Base-by-base conservation (phyloP, 2,797 vertebrate genomes). In the Clarias fuscus region DNA sequence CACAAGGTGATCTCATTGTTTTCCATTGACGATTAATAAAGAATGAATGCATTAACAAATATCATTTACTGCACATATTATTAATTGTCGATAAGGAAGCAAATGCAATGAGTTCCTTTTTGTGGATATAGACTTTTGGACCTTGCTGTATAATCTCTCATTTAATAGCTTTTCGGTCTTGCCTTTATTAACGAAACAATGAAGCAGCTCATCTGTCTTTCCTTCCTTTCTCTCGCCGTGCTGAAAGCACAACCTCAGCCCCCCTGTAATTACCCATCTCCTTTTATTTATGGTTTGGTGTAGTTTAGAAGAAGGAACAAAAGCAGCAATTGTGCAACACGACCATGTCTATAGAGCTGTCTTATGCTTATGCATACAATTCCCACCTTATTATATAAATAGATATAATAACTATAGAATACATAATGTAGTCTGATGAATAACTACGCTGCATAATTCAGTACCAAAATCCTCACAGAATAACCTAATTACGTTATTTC, bases 271-370 rank as follows among this genome's bases (percentile, higher is more conserved):
- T 85, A 84, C 77, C 77, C 59, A 53, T 80, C 61, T 65, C 24
- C 80, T 65, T 86, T 85, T 77, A 84, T 89, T 82, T 79, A 80
- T 64, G 56, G 53, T 56, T 72, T 61, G 65, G 64, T n/a, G 64
- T 81, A 43, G 24, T 75, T 86, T 68, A 82, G 37, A 88, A 73
- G 59, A 68, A 48, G 4, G 76, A 58, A 88, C 70, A 90, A 91
- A 91, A 76, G 76, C 86, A 58, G 53, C 73, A 56, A 76, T 87
- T 81, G 83, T 73, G 76, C 80, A 58, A 53, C 70, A 56, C 84
- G 48, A 80, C 56, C n/a, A 58, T 27, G 27, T 68, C 65, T 72
- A 75, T 22, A 58, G n/a, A 67, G 72, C 53, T 71, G 17, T 53
- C 70, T 75, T 33, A 14, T 62, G 33, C 11, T 13, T 24, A 33